Evolutionary conservation across 23 tunicate genomes (phyloP), one percentile per base, ranked within the genome.

Genomic region (Ascidia mentula): DNA sequence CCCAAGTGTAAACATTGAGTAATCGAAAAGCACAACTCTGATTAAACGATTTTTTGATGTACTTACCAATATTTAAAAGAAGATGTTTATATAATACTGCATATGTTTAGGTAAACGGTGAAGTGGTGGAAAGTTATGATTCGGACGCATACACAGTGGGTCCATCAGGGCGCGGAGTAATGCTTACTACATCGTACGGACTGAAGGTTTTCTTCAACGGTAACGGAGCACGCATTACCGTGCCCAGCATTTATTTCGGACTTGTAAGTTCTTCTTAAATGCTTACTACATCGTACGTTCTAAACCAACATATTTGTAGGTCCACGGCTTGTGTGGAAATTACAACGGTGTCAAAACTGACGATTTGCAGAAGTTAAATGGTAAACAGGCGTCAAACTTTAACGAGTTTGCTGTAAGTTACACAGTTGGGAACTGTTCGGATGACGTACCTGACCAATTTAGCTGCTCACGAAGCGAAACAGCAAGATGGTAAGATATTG

Each of bases 311-410:
- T 12, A 9, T 42, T 42, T 42, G 22, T 20, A 91, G 97, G 87
- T 91, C 6, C 74, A 82, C 35, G 97, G 97, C 0, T 39, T 91
- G 36, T 91, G 97, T 78, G 97, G 97, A 53, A 85, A 86, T 61
- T 91, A 72, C 76, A 91, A 91, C 87, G 83, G 69, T 6, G 42
- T 80, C 38, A 75, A 72, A 74, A 36, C 71, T 46, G 97, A 91
- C 78, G 97, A 91, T 80, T 46, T 85, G 80, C 61, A 76, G 40
- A 91, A 69, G 73, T 32, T 36, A 31, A 37, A 42, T 31, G 97
- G 97, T 4, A 32, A 18, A 3, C 59, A 81, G 35, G 75, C 85
- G 13, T 45, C 59, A 2, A 59, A 81, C 53, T 91, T 38, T 40
- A 74, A 69, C 9, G 84, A 81, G 45, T 78, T 87, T 87, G 92